Base-by-base conservation (phyloP, 1,140 invertebrate genomes). In the Thaumetopoea pityocampa region DNA sequence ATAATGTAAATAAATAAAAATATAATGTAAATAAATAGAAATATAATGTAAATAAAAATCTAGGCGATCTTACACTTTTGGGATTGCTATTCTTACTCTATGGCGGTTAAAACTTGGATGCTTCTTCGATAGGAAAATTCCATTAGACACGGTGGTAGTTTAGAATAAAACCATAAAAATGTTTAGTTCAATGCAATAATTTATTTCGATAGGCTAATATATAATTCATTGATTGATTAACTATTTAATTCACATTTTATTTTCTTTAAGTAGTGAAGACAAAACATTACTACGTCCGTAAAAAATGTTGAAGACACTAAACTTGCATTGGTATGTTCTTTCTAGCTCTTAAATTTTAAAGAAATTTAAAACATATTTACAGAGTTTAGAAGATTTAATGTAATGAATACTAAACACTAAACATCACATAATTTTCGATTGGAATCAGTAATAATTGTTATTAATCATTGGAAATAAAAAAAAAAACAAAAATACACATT, bases 131-230 rank as follows among this genome's bases (percentile, higher is more conserved):
- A n/a, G n/a, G n/a, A n/a, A n/a, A n/a, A n/a, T n/a, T n/a, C n/a
- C n/a, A n/a, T n/a, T n/a, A n/a, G n/a, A n/a, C n/a, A n/a, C n/a
- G n/a, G n/a, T n/a, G n/a, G n/a, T n/a, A 18, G 3, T 10, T 36
- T 14, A 6, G 27, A 46, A 33, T 43, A 18, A 35, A 33, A 32
- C 18, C 0, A 20, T 23, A 32, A 5, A 9, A 22, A 22, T 7
- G 14, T 27, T 18, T 24, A 33, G 26, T 54, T 53, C 62, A 37
- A 32, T 51, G 60, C 64, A 78, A 79, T 80, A 80, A 78, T 80
- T 82, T 82, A 82, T 82, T 55, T 50, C 71, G 44, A 68, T 77
- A 82, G 60, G 50, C 74, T 79, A 80, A 72, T 79, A 76, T n/a
- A n/a, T n/a, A n/a, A n/a, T n/a, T n/a, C n/a, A 79, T 79, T 79